Conservation (phyloP, 2,113 vertebrate genomes). For the Riparia riparia region DNA sequence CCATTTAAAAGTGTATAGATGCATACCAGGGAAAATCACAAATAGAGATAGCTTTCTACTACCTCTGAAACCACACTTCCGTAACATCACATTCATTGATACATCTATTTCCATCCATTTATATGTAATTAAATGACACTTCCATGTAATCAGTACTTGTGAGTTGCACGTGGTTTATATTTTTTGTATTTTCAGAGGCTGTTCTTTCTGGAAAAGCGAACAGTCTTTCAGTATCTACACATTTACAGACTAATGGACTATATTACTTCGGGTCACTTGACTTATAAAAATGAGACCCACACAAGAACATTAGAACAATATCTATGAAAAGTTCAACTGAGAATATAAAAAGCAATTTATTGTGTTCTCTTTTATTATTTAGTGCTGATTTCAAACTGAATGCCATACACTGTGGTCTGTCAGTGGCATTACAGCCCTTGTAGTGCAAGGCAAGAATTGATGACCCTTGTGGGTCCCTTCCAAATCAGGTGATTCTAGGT, state of each 20-base stretch:
- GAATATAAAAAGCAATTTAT: not conserved
- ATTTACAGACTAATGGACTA: not conserved
- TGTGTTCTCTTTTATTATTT: not conserved
- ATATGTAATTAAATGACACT: rapidly evolving
- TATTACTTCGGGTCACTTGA: not conserved
- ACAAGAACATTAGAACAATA: not conserved
- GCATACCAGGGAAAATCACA: not conserved
- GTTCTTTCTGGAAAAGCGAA: not conserved
- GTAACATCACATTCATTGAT: not conserved
- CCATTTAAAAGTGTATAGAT: not conserved
- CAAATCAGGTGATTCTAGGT: not conserved
- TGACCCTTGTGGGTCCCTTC: not conserved
- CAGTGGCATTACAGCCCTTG: not conserved
- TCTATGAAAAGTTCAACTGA: not conserved
- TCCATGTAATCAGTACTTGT: not conserved
- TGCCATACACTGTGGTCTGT: not conserved
- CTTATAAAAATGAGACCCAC: not conserved
- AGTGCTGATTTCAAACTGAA: not conserved
- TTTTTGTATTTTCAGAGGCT: not conserved
- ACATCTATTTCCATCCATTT: not conserved
- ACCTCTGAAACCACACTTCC: not conserved
- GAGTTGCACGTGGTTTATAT: not conserved
- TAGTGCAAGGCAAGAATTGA: not conserved
- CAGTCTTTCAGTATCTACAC: not conserved
- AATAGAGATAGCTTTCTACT: not conserved